Evolutionary conservation across 2,888 invertebrate species (phyloP), one percentile per base, ranked within the genome.

Genomic region (Acrobasis suavella): DNA sequence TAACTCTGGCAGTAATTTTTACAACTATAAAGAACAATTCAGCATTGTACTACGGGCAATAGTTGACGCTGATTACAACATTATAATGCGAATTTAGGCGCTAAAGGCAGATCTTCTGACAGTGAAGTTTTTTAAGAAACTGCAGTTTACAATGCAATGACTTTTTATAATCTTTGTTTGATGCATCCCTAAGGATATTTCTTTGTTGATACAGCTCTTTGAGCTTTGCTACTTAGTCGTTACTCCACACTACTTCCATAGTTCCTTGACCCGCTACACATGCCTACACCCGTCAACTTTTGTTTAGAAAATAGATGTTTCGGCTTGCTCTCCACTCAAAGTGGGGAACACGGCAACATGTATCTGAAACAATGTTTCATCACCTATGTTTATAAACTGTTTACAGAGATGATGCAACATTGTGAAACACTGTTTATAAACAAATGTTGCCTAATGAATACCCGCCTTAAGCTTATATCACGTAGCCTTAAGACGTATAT

Each of bases 1-100:
- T 12, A 32, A 52, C 32, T 9, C 9, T 32, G 52, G 52, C 6
- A 22, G 22, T 2, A 14, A 52, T 5, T 52, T 12, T 32, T 32
- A 9, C n/a, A 14, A n/a, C n/a, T 52, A 52, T 52, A 22, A 52
- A 52, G 32, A 32, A 52, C 17, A 6, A 12, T 52, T 32, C n/a
- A 14, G 14, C 14, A 52, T 52, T 32, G 52, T 52, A 14, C n/a
- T 52, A 10, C 22, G 32, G 32, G 52, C 52, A 9, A 9, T 52
- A 32, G 52, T 52, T 10, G 52, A 52, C 10, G 32, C 32, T 52
- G 32, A 52, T 12, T 52, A 52, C n/a, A 52, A 52, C 6, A 22
- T 52, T 32, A 52, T 12, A 12, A 22, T 32, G 9, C 10, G 10
- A 22, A 52, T 52, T 32, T 9, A 9, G 52, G 52, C 2, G 10